These are phyloP conservation scores for Carcina quercana DNA, from an alignment of 2,888 invertebrate genomes.

Conservation along the genomic window DNA sequence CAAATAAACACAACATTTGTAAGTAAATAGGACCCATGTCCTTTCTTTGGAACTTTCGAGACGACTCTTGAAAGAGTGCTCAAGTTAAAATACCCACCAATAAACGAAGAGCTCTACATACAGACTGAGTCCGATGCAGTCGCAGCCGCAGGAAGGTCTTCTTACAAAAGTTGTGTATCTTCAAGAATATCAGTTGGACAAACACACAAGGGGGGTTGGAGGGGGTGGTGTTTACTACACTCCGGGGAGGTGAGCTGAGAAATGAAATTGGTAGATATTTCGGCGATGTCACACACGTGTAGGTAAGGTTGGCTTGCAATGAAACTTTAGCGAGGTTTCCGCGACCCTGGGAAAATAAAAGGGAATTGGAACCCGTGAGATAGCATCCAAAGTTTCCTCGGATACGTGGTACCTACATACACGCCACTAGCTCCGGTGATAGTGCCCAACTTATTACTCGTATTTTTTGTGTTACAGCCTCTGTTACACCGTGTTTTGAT, in stretches of 20 bases:
- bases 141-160: constrained; percentile 25
- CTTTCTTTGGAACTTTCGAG: constrained; percentile 57
- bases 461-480: not conserved
- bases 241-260: constrained; percentile 62
- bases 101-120: constrained; percentile 31
- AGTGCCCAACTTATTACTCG: constrained; percentile 6
- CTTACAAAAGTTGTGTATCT: constrained; percentile 44
- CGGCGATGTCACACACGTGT: constrained; percentile 61
- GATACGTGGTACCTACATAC: constrained; percentile 6
- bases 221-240: constrained; percentile 62
- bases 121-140: constrained; percentile 21
- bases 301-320: constrained; percentile 52
- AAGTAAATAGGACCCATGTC: constrained; percentile 24
- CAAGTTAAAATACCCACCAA: constrained; percentile 41
- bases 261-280: constrained; percentile 72
- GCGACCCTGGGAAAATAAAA: constrained; percentile 55
- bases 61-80: constrained; percentile 47
- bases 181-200: constrained; percentile 63
- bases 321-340: constrained; percentile 62
- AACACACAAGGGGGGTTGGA: constrained; percentile 32
- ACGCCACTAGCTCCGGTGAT: constrained; percentile 4
- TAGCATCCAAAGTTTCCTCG: constrained; percentile 27
- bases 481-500: not conserved
- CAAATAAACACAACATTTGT: constrained; percentile 33
- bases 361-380: constrained; percentile 35